Evolutionary conservation across 1,140 invertebrate species (phyloP).

Genomic region (Phocides pigmalion): DNA sequence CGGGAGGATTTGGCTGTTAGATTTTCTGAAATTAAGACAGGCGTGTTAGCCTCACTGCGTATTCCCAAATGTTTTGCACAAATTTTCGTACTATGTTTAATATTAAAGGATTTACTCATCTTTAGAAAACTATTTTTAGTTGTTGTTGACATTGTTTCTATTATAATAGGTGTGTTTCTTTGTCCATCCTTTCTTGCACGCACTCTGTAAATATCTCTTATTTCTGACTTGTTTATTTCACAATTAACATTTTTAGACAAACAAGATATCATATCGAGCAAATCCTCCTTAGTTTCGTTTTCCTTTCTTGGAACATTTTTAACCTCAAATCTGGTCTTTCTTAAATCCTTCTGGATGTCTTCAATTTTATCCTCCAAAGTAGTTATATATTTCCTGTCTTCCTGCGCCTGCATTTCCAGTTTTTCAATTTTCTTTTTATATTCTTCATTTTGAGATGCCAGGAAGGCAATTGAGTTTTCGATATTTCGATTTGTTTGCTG

Average conservation of each 20-base stretch:
- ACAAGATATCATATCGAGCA: slow-evolving; percentile 17
- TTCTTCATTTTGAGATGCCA: slow-evolving; percentile 26
- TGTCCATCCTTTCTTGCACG: slow-evolving; percentile 11
- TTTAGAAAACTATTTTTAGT: slow-evolving; percentile 29
- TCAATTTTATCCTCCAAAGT: slow-evolving; percentile 31
- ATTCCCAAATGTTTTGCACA: slow-evolving; percentile 12
- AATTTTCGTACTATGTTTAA: slow-evolving; percentile 20
- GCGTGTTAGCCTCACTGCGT: neutral
- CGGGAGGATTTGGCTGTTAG: slow-evolving; percentile 8
- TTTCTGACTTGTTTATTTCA: slow-evolving; percentile 18
- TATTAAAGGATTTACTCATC: slow-evolving; percentile 29
- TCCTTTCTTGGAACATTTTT: slow-evolving; percentile 32
- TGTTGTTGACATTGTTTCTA: slow-evolving; percentile 22
- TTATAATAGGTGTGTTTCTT: slow-evolving; percentile 31
- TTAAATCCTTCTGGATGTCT: slow-evolving; percentile 1
- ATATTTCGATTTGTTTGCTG: slow-evolving; percentile 25
- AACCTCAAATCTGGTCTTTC: slow-evolving; percentile 22
- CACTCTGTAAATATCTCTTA: slow-evolving; percentile 32
- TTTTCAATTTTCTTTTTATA: slow-evolving; percentile 27
- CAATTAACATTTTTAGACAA: slow-evolving; percentile 21
- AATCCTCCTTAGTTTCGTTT: slow-evolving; percentile 31
- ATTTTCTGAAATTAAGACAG: slow-evolving; percentile 20
- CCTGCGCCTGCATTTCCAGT: slow-evolving; percentile 8
- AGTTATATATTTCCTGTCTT: slow-evolving; percentile 23
- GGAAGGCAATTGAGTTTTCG: slow-evolving; percentile 19